Evolutionary conservation across 2,888 invertebrate species (phyloP), one percentile per base, ranked within the genome.

Genomic region (Ectobius pallidus): DNA sequence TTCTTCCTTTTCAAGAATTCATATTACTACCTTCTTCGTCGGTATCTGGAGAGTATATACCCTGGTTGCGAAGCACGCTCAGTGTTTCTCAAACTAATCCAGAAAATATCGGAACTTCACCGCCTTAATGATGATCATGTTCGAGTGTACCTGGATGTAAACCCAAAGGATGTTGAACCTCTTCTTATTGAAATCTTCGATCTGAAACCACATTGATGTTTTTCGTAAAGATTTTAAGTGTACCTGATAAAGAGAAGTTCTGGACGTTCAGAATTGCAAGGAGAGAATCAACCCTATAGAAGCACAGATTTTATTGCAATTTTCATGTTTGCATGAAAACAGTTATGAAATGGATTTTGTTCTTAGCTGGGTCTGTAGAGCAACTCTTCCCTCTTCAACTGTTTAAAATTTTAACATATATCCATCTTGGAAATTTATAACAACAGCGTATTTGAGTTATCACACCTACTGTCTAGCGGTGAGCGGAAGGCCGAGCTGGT

Each of bases 181-280:
- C 85, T 98, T 44, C 86, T 98, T 61, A 92, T 97, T 82, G 97
- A 98, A 87, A 96, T 98, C 80, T 96, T 98, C 79, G 97, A 97
- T 85, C 86, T 97, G 75, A 96, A 96, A 80, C 90, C 78, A 34
- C 73, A 73, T 42, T 73, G 70, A 73, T 49, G 25, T 3, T 49
- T 18, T 1, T 25, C 25, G 22, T 25, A 18, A 25, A 3, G 20
- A 52, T 25, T 9, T 25, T 14, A 7, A 20, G 25, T 11, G 52
- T 52, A 52, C 52, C 52, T 52, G 52, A 52, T 52, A 11, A 14
- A 2, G n/a, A n/a, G n/a, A n/a, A n/a, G n/a, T n/a, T n/a, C n/a
- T n/a, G n/a, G n/a, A n/a, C n/a, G n/a, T n/a, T n/a, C n/a, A n/a
- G n/a, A n/a, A n/a, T n/a, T n/a, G n/a, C n/a, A n/a, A n/a, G n/a